A percentile compares a stretch with the other conserved stretches of the same genome.
Evolutionary conservation across 1,140 invertebrate species (phyloP).

Genomic region (Ditylenchus dipsaci): DNA sequence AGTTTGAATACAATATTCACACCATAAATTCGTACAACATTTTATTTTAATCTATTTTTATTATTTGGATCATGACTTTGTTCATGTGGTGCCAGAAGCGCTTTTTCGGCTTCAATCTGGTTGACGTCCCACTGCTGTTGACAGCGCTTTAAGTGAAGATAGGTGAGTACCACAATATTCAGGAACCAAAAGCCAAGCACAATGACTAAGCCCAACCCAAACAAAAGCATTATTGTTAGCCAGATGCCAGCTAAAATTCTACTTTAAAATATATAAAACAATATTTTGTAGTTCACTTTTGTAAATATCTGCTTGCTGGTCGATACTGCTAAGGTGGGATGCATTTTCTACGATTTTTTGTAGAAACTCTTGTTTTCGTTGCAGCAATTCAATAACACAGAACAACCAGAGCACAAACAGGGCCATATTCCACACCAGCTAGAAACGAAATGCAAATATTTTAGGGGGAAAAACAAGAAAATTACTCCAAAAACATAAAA

Average conservation of each 20-base stretch:
- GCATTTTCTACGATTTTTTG: conserved; percentile 7
- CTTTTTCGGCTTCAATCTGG: neutral
- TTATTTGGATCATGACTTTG: neutral
- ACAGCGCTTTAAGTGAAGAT: conserved; percentile 27
- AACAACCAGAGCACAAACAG: conserved; percentile 31
- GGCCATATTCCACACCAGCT: conserved; percentile 35
- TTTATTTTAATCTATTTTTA: conserved; percentile 4
- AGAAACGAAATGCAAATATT: conserved; percentile 5
- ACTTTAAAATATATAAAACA: conserved; percentile 2
- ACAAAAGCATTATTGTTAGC: conserved; percentile 19
- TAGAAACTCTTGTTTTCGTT: conserved; percentile 3
- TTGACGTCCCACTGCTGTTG: neutral
- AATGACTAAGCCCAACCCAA: conserved; percentile 21
- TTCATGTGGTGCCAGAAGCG: neutral
- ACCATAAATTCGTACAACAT: too few species aligned
- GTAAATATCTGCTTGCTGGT: conserved; percentile 3
- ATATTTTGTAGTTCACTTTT: neutral
- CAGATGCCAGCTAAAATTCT: conserved; percentile 19
- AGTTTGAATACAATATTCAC: too few species aligned
- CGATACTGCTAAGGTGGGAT: conserved; percentile 1
- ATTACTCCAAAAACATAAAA: conserved; percentile 29
- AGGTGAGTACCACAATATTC: conserved; percentile 37
- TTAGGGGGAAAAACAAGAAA: neutral
- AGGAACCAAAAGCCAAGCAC: conserved; percentile 35
- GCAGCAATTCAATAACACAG: conserved; percentile 20